Base-by-base conservation (phyloP, 2,113 vertebrate species). In the Phylloscopus trochilus region DNA sequence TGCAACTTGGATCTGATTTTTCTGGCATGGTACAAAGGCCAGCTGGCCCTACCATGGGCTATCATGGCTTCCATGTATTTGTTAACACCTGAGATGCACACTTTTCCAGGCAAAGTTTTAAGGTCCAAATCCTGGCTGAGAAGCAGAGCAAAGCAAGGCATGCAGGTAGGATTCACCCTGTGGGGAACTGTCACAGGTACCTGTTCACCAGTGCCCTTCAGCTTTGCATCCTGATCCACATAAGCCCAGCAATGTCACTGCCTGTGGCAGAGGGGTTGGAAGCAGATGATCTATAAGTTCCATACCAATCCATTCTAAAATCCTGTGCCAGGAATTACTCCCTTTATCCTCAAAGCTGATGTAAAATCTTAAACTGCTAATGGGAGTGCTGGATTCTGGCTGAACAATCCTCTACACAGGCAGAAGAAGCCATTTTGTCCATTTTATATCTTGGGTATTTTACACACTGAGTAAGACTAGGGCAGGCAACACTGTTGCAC, bases 151-250 rank as follows among this genome's bases (percentile, higher is more conserved):
- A 58, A 81, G 52, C 0, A 2, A 85, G 27, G 39, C 12, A 26
- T 1, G 1, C 51, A 27, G n/a, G 3, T 26, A 74, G 14, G 23
- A 74, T 44, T 41, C 5, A 2, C 16, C 33, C 19, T 60, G 7
- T 37, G 55, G 16, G 1, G 1, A 12, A 16, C 9, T 3, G 0
- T 39, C 31, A 62, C 16, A 15, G 28, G 7, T 13, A 66, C 9
- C 5, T 18, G 3, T 15, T 70, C 27, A 49, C 10, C 13, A 26
- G 0, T 3, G 0, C 17, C 17, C 31, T 53, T 70, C 17, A 41
- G 2, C 46, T 72, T 78, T 53, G 4, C 19, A 51, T 46, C 21
- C 43, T 30, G 8, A 16, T 35, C 20, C 51, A 13, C 26, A 44
- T 46, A 58, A 64, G 15, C 22, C 46, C 8, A 11, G 20, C 15